A percentile compares a stretch with the other conserved stretches of the same genome.
phyloP scores from a whole-genome alignment of 2,888 invertebrate species.

The Chloroclystis v-ata region DNA sequence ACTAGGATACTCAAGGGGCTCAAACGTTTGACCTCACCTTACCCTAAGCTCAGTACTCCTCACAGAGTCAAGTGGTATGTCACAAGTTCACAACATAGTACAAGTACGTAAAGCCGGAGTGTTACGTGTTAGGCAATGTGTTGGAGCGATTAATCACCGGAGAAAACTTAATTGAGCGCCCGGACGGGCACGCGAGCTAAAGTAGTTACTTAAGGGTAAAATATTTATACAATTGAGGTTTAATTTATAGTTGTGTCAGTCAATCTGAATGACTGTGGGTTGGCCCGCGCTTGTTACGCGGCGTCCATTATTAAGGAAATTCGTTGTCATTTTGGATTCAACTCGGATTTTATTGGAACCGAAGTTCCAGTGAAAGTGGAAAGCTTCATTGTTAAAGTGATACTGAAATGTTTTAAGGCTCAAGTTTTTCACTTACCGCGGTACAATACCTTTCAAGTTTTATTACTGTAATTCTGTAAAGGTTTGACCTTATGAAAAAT shows the following conservation, averaged over 20 bases:
- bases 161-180: constrained; percentile 65
- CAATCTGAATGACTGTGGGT: constrained; percentile 5
- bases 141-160: constrained; percentile 58
- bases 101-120: background rate
- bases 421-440: background rate
- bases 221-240: constrained; percentile 18
- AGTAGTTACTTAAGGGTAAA: constrained; percentile 29
- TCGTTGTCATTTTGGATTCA: background rate
- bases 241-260: constrained; percentile 13
- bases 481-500: no score
- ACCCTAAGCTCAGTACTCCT: constrained; percentile 5
- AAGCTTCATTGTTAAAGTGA: background rate
- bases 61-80: constrained; percentile 22
- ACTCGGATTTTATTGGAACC: background rate
- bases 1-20: constrained; percentile 9
- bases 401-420: no score
- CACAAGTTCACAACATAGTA: constrained; percentile 15
- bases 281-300: background rate
- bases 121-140: constrained; percentile 19
- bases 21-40: constrained; percentile 10
- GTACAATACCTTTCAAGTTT: no score
- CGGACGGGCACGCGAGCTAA: constrained; percentile 50
- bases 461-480: no score
- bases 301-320: background rate
- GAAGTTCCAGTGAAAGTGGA: no score